phyloP scores from a whole-genome alignment of 2,113 vertebrate genomes.

The Colius striatus region DNA sequence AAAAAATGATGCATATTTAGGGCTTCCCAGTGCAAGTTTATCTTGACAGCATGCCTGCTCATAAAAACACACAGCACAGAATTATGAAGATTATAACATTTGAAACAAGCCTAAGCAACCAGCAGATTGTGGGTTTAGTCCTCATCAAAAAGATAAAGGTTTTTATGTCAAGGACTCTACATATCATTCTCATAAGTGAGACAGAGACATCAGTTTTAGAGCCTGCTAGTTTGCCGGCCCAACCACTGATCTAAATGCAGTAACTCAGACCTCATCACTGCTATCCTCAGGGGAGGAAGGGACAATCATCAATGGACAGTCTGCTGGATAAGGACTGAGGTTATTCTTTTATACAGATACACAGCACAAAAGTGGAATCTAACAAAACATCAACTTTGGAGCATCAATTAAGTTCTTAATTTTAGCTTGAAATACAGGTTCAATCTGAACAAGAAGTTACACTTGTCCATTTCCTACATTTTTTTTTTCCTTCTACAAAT shows the following conservation, averaged over 20 bases:
- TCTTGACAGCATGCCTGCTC: background rate
- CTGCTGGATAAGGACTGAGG: background rate
- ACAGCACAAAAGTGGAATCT: background rate
- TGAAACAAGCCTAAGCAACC: background rate
- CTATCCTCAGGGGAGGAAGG: background rate
- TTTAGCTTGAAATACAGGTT: background rate
- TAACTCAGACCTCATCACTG: background rate
- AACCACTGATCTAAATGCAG: background rate
- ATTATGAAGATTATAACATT: background rate
- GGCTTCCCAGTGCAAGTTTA: background rate
- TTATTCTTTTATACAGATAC: background rate
- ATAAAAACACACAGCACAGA: background rate
- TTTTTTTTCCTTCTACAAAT: background rate
- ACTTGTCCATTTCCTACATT: background rate
- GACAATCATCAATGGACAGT: background rate
- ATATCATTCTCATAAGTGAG: background rate
- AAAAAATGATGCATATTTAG: background rate
- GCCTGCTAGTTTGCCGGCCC: background rate
- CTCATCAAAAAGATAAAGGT: background rate
- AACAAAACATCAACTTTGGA: background rate
- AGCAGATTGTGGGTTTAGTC: background rate
- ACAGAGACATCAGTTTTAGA: background rate
- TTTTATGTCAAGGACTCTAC: background rate
- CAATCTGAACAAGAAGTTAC: background rate
- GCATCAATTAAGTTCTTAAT: background rate